Evolutionary conservation across 1,140 invertebrate species (phyloP).

Genomic region (Zaprionus kolodkinae): DNA sequence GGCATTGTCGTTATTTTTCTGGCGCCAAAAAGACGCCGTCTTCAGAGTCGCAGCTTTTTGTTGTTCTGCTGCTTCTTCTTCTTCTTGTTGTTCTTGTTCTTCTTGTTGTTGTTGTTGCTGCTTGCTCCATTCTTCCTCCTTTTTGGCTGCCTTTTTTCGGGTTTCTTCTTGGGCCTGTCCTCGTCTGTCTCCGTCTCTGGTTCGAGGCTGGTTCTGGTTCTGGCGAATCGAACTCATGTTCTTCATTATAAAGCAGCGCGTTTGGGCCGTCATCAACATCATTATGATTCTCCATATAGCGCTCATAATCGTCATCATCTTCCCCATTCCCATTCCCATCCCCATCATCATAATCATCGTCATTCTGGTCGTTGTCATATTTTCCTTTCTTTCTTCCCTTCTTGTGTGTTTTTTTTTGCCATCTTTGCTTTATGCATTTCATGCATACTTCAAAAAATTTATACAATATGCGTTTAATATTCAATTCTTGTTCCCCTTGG

Average conservation of each 20-base stretch:
- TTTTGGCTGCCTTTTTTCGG: conserved; percentile 51
- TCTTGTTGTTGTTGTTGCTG: conserved; percentile 9
- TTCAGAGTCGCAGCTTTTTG: conserved; percentile 56
- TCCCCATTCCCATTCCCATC: conserved; percentile 31
- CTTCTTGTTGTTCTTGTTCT: conserved; percentile 11
- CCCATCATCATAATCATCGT: conserved; percentile 39
- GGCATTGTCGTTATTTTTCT: conserved; percentile 83
- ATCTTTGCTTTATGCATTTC: conserved; percentile 76
- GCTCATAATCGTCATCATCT: conserved; percentile 35
- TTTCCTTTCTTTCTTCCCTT: conserved; percentile 32
- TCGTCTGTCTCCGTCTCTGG: conserved; percentile 7
- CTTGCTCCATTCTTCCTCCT: conserved; percentile 71
- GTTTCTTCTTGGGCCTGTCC: conserved; percentile 50
- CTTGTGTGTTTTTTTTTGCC: conserved; percentile 40
- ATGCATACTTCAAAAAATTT: conserved; percentile 60
- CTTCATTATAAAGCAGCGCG: conserved; percentile 74
- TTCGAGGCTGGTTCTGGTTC: conserved; percentile 35
- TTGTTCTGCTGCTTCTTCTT: conserved; percentile 6
- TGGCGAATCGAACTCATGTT: conserved; percentile 74
- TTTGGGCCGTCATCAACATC: conserved; percentile 61
- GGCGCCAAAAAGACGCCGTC: conserved; percentile 83
- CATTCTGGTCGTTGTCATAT: conserved; percentile 56
- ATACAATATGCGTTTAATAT: conserved; percentile 79
- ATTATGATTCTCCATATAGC: conserved; percentile 19
- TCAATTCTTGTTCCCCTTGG: conserved; percentile 63